Conservation (phyloP, 64 coral and sea anemone genomes). For the Cladopsammia gracilis region DNA sequence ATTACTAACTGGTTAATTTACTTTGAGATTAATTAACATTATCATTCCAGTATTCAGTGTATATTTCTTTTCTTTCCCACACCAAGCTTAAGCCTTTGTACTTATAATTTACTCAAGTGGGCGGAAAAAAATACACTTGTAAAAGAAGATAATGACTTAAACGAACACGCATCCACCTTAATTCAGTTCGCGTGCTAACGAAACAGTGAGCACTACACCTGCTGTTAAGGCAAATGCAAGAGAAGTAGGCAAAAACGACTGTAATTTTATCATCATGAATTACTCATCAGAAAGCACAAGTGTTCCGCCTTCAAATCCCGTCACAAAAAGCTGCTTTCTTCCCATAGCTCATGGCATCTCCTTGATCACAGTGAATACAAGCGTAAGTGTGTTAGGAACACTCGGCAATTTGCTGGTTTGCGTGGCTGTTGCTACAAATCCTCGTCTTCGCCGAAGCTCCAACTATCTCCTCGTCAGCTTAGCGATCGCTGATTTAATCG, state of each 20-base stretch:
- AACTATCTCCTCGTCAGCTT: conserved; percentile 26
- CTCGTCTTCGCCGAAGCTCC: conserved; percentile 24
- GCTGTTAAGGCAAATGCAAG: not conserved
- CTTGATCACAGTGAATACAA: not conserved
- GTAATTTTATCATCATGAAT: not conserved
- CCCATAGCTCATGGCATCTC: not conserved
- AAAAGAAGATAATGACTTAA: not conserved
- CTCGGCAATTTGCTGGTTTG: conserved; percentile 17
- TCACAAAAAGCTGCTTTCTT: not conserved
- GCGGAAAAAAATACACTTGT: not conserved
- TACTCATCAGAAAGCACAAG: not conserved
- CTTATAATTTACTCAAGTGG: not conserved
- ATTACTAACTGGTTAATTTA: no score
- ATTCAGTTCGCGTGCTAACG: not conserved
- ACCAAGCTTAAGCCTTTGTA: no score
- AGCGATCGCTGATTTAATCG: conserved; percentile 25
- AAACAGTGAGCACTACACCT: no score
- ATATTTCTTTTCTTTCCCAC: not conserved
- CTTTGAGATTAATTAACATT: no score
- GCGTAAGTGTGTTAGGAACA: conserved; percentile 13
- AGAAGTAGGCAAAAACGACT: no score
- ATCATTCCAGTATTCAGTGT: not conserved
- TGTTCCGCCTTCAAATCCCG: not conserved
- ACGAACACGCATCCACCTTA: not conserved
- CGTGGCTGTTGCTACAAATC: not conserved